phyloP scores from a whole-genome alignment of 64 coral and sea anemone genomes.

The Montipora foliosa region DNA sequence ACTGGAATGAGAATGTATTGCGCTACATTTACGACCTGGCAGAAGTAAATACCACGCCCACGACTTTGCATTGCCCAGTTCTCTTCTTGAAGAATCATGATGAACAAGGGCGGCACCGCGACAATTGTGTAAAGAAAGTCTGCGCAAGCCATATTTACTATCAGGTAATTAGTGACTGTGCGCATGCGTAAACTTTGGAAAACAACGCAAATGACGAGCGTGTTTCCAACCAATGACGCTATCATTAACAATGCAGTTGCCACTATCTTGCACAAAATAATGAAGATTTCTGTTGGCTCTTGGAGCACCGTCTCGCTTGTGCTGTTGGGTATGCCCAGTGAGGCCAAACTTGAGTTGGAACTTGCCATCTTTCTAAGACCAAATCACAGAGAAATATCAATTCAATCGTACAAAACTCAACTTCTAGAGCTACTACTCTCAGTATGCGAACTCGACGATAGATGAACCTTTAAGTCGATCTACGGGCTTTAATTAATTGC shows the following conservation, averaged over 20 bases:
- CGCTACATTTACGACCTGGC: slow-evolving; percentile 62
- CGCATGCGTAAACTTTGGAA: slow-evolving; percentile 39
- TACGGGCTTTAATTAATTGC: too few species aligned
- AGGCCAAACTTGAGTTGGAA: slow-evolving; percentile 10
- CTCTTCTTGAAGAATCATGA: slow-evolving; percentile 38
- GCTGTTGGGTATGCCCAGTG: background rate
- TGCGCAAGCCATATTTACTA: slow-evolving; percentile 70
- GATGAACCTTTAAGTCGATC: too few species aligned
- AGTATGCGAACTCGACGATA: too few species aligned
- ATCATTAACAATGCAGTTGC: background rate
- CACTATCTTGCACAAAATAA: background rate
- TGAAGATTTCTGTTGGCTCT: background rate
- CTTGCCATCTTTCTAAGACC: background rate
- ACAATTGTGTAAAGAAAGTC: slow-evolving; percentile 60
- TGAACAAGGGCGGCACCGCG: slow-evolving; percentile 39
- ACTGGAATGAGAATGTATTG: slow-evolving; percentile 62
- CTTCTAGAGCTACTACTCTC: too few species aligned
- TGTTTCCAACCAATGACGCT: slow-evolving; percentile 56
- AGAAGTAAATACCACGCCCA: slow-evolving; percentile 46
- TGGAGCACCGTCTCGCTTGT: background rate
- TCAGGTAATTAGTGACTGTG: slow-evolving; percentile 67
- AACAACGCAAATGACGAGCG: slow-evolving; percentile 43
- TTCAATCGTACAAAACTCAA: too few species aligned
- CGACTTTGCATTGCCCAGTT: slow-evolving; percentile 33
- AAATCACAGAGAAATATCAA: background rate